phyloP scores from a whole-genome alignment of 2,797 vertebrate genomes.

The Carapus acus region DNA sequence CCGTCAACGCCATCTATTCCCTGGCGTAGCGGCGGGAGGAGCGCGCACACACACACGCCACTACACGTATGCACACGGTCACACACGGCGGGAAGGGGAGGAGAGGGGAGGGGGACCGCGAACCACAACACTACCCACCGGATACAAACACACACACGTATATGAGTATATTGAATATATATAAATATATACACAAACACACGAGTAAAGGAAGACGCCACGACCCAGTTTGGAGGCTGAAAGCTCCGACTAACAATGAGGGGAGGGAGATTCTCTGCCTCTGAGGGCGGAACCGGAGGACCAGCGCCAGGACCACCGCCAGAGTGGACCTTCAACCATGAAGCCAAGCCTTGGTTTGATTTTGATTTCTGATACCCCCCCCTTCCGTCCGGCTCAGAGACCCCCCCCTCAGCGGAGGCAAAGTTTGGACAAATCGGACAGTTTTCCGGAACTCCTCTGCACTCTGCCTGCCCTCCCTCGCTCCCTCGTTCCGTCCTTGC shows the following conservation, averaged over 20 bases:
- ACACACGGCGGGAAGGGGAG: no score
- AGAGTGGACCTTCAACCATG: constrained; percentile 19
- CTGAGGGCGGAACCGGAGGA: constrained; percentile 21
- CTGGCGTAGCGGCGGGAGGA: constrained; percentile 75
- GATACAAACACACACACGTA: constrained; percentile 44
- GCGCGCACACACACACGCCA: no score
- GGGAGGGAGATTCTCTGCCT: constrained; percentile 11
- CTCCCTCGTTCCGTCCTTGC: no score
- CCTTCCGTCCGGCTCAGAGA: constrained; percentile 36
- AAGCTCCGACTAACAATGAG: no score
- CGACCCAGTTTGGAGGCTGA: constrained; percentile 41
- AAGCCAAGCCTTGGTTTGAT: constrained; percentile 51
- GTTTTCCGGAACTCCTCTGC: constrained; percentile 39
- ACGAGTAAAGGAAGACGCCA: constrained; percentile 18
- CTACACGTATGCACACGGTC: no score
- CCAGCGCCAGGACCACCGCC: constrained; percentile 2
- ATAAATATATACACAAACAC: constrained; percentile 36
- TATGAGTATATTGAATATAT: constrained; percentile 25
- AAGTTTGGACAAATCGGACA: constrained; percentile 45
- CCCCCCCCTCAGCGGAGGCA: constrained; percentile 25
- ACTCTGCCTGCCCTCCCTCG: constrained; percentile 39
- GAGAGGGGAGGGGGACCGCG: constrained; percentile 19
- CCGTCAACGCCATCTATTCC: constrained; percentile 96
- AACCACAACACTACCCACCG: constrained; percentile 39
- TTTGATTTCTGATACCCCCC: no score